Evolutionary conservation across 1,140 invertebrate genomes (phyloP).

Genomic region (Oscheius sp.): DNA sequence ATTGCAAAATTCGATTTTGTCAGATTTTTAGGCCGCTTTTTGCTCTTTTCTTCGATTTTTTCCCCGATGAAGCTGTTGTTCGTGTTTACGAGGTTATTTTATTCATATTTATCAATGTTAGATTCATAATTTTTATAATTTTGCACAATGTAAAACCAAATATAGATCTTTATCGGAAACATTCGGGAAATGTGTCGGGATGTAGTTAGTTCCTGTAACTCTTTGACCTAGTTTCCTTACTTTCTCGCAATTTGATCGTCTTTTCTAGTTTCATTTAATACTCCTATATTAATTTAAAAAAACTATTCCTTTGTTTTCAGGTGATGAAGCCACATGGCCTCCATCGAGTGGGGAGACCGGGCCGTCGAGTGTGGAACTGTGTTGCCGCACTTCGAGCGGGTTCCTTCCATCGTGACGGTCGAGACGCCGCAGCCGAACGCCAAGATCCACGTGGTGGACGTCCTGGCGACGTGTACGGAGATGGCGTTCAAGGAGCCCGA

Average conservation of each 20-base stretch:
- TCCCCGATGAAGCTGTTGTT: too few species aligned
- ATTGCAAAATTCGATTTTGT: too few species aligned
- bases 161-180: too few species aligned
- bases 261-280: too few species aligned
- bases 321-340: conserved; percentile 8
- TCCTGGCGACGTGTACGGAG: not conserved
- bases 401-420: conserved; percentile 5
- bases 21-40: too few species aligned
- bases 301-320: not conserved
- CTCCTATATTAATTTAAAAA: not conserved
- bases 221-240: not conserved
- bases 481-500: not conserved
- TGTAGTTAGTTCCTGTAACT: too few species aligned
- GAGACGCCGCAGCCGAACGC: not conserved
- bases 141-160: too few species aligned
- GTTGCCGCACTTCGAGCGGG: conserved; percentile 29
- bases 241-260: not conserved
- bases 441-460: conserved; percentile 6
- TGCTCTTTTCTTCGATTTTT: too few species aligned
- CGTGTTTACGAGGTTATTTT: too few species aligned
- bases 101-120: too few species aligned
- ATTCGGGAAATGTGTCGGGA: too few species aligned
- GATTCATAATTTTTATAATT: too few species aligned
- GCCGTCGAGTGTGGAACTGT: conserved; percentile 20
- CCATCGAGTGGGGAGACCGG: conserved; percentile 19